Evolutionary conservation across 2,797 vertebrate species (phyloP), one percentile per base, ranked within the genome.

Genomic region (Pangasius mekongensis): DNA sequence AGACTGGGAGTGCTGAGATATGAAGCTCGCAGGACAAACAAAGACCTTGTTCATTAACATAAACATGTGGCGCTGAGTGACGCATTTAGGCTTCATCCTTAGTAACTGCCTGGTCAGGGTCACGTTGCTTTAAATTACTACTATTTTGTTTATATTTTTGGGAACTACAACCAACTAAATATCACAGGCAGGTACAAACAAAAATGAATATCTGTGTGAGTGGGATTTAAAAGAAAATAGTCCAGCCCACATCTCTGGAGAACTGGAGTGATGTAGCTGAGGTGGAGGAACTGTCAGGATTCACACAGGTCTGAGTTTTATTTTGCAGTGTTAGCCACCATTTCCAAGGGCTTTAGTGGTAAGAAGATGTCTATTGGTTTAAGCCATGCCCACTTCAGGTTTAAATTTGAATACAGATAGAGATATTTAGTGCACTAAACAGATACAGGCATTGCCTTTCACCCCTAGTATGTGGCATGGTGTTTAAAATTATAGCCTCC

Each of bases 31-130:
- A 81, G 30, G 10, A 81, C 20, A 60, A 80, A 56, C 16, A 3
- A 10, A 56, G 16, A 49, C 24, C 73, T 64, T 11, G 24, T 64
- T 27, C 24, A 64, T 27, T 64, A 64, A 10, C 24, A n/a, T 64
- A 64, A 66, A 33, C 66, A 33, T 33, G 64, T 14, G 66, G 30
- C 2, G 1, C 14, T 18, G 24, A 43, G 43, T 52, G 11, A n/a
- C 52, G 47, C 47, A 52, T 49, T 76, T 76, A n/a, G 43, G 13
- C 74, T 52, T 77, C n/a, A 56, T 78, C 76, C 49, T 78, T 78
- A 56, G 49, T 77, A 30, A 52, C 47, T 10, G 49, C 49, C 76
- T 78, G 49, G n/a, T 78, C 49, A 78, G 49, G 49, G 3, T 49
- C 33, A 76, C 7, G 6, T 7, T 52, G 24, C 24, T n/a, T 30